Base-by-base conservation (phyloP, 2,888 invertebrate genomes). In the Tetrapedia diversipes region DNA sequence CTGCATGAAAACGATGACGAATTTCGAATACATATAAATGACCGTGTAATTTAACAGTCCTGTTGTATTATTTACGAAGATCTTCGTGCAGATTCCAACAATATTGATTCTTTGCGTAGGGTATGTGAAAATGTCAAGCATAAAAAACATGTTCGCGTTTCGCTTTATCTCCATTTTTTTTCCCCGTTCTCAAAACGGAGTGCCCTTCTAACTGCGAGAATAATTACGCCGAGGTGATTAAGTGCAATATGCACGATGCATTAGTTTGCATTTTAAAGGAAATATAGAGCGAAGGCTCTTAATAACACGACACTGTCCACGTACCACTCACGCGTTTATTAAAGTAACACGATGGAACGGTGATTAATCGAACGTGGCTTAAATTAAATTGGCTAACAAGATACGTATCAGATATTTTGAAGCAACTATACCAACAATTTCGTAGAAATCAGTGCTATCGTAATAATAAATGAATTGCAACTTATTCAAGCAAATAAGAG, bases 251-350 rank as follows among this genome's bases (percentile, higher is more conserved):
- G 63, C 51, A 32, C 51, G 53, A 53, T 29, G 54, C 64, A 32
- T 54, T 65, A 54, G 16, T 64, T 64, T 53, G 64, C 53, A 65
- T 65, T 54, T 65, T 65, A 65, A 65, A 34, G 34, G 1, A 43
- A 43, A 43, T 24, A 43, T 14, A n/a, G 11, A 11, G 24, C 16
- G 8, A 24, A 11, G n/a, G 19, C 22, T 19, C n/a, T 54, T 54
- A 54, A 24, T 34, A 65, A 43, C 37, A 16, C 22, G 11, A 3
- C 4, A 8, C 32, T 41, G n/a, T 24, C 43, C 22, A 8, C 19
- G 16, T 3, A 32, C 14, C 0, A n/a, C n/a, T n/a, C 16, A 16
- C 27, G 0, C 49, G 27, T 39, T 22, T 41, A 29, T 41, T 39
- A n/a, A n/a, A n/a, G n/a, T n/a, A n/a, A n/a, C n/a, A n/a, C n/a